Conservation (phyloP, 2,888 invertebrate genomes). For the Pegoplata infirma region DNA sequence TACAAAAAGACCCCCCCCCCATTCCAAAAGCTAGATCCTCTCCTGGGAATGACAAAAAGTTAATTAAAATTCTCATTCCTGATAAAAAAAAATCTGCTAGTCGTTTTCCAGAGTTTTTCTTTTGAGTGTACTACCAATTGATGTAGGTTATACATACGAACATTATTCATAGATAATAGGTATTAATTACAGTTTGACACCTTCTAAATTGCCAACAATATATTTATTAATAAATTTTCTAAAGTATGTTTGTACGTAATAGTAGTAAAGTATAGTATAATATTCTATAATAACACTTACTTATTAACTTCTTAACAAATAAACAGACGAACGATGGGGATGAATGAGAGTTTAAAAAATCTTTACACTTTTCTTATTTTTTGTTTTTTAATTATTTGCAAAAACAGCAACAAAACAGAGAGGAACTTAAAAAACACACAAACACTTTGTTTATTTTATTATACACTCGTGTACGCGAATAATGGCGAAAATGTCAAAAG, state of each 20-base stretch:
- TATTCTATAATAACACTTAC: conserved; percentile 36
- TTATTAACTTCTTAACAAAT: conserved; percentile 54
- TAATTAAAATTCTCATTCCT: no score
- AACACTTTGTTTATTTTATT: neutral
- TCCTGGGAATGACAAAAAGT: no score
- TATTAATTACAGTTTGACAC: neutral
- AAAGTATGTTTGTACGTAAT: no score
- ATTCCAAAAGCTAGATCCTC: no score
- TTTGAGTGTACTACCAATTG: no score
- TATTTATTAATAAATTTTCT: neutral
- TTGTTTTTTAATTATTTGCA: conserved; percentile 33
- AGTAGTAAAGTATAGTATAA: neutral
- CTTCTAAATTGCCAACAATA: neutral
- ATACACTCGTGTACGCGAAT: conserved; percentile 19
- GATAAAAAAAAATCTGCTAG: no score
- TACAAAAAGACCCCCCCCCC: no score
- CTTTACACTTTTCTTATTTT: conserved; percentile 26
- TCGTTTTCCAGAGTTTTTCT: no score
- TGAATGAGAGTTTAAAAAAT: conserved; percentile 51
- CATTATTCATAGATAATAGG: no score
- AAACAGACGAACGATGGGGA: conserved; percentile 22
- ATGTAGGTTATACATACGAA: no score
- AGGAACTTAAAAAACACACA: neutral
- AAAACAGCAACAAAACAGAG: no score
- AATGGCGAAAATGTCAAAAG: conserved; percentile 56